Percentiles rank a stretch among this genome's conserved stretches.
phyloP scores from a whole-genome alignment of 2,888 invertebrate genomes.

The Phania funesta region DNA sequence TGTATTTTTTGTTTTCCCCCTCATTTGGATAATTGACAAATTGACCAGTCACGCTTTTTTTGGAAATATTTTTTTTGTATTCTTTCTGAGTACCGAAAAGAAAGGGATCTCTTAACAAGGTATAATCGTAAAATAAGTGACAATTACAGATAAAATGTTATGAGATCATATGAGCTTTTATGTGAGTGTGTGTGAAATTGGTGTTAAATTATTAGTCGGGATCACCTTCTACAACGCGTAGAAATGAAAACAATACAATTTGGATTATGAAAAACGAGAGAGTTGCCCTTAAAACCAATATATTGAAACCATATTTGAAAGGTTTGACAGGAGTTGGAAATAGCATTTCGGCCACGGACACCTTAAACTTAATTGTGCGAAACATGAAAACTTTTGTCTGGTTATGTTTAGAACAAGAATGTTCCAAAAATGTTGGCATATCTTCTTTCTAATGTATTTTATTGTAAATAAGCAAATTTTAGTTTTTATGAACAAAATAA shows the following conservation, averaged over 20 bases:
- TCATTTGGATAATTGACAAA: conserved; percentile 80
- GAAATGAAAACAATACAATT: conserved; percentile 18
- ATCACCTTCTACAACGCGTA: conserved; percentile 4
- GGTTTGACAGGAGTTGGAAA: not conserved
- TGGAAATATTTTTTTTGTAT: conserved; percentile 64
- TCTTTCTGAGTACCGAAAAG: conserved; percentile 28
- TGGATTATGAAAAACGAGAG: not conserved
- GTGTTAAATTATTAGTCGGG: conserved; percentile 47
- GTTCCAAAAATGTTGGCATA: too few relatives aligned
- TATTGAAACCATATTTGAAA: not conserved
- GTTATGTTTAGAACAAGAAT: too few relatives aligned
- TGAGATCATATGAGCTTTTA: conserved; percentile 32
- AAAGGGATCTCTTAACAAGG: conserved; percentile 65
- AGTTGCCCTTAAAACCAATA: not conserved
- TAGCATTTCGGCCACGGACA: too few relatives aligned
- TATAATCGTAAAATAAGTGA: conserved; percentile 67
- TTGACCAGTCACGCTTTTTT: conserved; percentile 74
- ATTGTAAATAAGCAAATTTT: too few relatives aligned
- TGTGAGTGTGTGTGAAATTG: conserved; percentile 41
- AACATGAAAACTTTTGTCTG: too few relatives aligned
- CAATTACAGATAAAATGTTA: conserved; percentile 62
- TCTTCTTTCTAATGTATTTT: too few relatives aligned
- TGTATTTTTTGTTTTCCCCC: conserved; percentile 63
- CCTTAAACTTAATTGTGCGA: too few relatives aligned
- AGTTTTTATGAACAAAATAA: too few relatives aligned